phyloP scores from a whole-genome alignment of 2,888 invertebrate genomes.

The Anthophora plumipes region DNA sequence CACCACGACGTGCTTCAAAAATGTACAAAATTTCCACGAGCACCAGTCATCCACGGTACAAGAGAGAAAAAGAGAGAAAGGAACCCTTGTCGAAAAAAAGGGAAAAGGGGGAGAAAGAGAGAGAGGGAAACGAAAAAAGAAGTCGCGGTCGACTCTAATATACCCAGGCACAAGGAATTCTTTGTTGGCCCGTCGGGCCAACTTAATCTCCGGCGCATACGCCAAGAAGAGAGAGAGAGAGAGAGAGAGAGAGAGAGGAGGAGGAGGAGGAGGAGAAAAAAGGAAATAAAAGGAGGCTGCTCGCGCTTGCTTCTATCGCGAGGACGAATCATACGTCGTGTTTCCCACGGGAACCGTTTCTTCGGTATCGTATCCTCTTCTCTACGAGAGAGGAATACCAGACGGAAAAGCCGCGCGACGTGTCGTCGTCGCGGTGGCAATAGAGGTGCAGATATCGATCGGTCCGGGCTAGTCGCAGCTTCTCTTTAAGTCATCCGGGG shows the following conservation, averaged over 20 bases:
- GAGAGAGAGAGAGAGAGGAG: neutral
- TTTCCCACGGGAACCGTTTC: conserved; percentile 31
- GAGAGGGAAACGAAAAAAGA: neutral
- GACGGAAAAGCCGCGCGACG: conserved; percentile 40
- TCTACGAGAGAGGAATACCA: conserved; percentile 27
- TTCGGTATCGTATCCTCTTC: conserved; percentile 4
- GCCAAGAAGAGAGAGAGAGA: neutral
- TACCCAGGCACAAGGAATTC: conserved; percentile 43
- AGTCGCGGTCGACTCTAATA: conserved; percentile 32
- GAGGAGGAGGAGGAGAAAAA: neutral
- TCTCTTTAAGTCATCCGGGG: conserved; percentile 83
- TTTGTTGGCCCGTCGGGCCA: conserved; percentile 40
- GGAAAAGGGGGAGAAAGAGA: no score
- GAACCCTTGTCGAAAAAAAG: neutral
- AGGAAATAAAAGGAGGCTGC: conserved; percentile 22
- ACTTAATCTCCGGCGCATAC: conserved; percentile 43
- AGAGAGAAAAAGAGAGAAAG: no score
- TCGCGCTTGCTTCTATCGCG: conserved; percentile 3
- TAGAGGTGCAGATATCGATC: conserved; percentile 79
- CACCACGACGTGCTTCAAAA: conserved; percentile 1
- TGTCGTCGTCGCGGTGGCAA: conserved; percentile 58
- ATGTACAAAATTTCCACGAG: conserved; percentile 10
- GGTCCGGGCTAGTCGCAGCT: conserved; percentile 80
- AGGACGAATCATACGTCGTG: conserved; percentile 31
- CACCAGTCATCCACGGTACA: neutral